Base-by-base conservation (phyloP, 2,797 vertebrate species). In the Malacoctenus gilli region DNA sequence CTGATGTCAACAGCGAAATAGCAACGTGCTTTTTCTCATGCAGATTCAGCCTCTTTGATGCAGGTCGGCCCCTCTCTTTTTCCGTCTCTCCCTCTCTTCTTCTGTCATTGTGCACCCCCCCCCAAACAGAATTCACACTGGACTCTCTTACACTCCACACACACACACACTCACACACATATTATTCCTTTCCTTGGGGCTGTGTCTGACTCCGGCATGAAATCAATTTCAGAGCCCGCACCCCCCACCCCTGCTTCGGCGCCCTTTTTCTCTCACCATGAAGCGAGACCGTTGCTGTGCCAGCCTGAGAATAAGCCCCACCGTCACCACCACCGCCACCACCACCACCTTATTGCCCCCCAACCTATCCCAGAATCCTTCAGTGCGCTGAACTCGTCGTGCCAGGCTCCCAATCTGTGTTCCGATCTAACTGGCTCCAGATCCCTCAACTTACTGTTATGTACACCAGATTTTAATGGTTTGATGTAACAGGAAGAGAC, bases 161-260 rank as follows among this genome's bases (percentile, higher is more conserved):
- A 65, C 37, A 28, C 64, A 47, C 46, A 53, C 31, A 72, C 25
- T 68, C 50, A 64, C 65, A 77, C 64, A 79, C 62, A 68, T 42
- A 75, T 66, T 65, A 74, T 79, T 72, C 74, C 69, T 78, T n/a
- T 80, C 84, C 75, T 80, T 25, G 16, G 62, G 77, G 79, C 80
- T 77, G 68, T 68, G 78, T 88, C 86, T 87, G 86, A 89, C 87
- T 87, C 80, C 67, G 44, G 75, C 89, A 89, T 90, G 88, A 90
- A 91, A 91, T 91, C 81, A 78, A 89, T 91, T 91, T 82, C 20
- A 38, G 75, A 77, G 75, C 59, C 82, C 42, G 74, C 75, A 64
- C 42, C 75, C 80, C 77, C 77, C 80, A 72, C 76, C 59, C 72
- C 71, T 72, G 72, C 60, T 72, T 60, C 67, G 56, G 75, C 72